phyloP scores from a whole-genome alignment of 1,140 invertebrate genomes.

The Listronotus bonariensis region DNA sequence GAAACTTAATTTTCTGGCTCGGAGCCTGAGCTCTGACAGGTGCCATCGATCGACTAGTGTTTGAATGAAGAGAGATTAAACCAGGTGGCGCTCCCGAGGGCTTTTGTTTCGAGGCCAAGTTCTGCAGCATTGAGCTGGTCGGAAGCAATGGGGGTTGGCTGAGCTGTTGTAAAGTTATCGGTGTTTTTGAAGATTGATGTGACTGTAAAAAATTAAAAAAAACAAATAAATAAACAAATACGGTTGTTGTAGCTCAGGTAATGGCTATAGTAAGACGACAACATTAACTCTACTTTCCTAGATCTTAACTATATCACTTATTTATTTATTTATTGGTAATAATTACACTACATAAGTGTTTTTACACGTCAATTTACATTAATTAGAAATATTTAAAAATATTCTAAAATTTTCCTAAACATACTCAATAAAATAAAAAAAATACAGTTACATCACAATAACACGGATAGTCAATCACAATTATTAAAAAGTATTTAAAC shows the following conservation, averaged over 20 bases:
- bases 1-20: constrained; percentile 59
- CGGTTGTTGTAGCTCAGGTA: too few relatives aligned
- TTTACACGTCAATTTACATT: too few relatives aligned
- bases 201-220: constrained; percentile 6
- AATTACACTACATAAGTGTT: too few relatives aligned
- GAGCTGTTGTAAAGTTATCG: constrained; percentile 52
- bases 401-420: too few relatives aligned
- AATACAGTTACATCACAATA: too few relatives aligned
- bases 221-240: neutral
- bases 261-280: too few relatives aligned
- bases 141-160: constrained; percentile 44
- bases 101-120: constrained; percentile 39
- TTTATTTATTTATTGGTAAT: too few relatives aligned
- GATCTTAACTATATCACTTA: too few relatives aligned
- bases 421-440: too few relatives aligned
- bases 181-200: constrained; percentile 46
- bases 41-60: constrained; percentile 42
- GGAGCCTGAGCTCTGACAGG: constrained; percentile 47
- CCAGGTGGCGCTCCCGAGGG: constrained; percentile 45
- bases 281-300: neutral
- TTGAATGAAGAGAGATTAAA: constrained; percentile 49
- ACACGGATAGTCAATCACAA: too few relatives aligned
- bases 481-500: too few relatives aligned
- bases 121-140: constrained; percentile 21
- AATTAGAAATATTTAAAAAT: too few relatives aligned